Evolutionary conservation across 2,113 vertebrate genomes (phyloP).

Genomic region (Vireo altiloquus): DNA sequence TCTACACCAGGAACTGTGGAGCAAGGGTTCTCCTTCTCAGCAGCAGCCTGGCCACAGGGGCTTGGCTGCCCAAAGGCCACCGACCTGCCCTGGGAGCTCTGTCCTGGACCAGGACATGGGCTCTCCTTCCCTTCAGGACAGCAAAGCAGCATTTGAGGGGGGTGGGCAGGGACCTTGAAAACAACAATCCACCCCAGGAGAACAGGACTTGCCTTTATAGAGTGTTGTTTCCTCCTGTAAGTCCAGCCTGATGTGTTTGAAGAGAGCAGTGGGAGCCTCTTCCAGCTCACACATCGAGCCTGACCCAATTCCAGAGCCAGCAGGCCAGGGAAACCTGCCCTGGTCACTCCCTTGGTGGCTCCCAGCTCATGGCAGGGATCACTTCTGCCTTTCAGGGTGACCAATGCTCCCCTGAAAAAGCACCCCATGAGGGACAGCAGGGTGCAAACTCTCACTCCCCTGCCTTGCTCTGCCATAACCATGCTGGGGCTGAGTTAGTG

Average conservation of each 20-base stretch:
- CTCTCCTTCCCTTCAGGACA: background rate
- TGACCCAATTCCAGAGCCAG: background rate
- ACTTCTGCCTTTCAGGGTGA: background rate
- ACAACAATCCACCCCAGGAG: background rate
- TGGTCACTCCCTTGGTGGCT: accelerated
- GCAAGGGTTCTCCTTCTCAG: background rate
- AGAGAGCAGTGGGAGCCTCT: background rate
- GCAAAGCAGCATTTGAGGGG: background rate
- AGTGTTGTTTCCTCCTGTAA: background rate
- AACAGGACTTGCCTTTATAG: background rate
- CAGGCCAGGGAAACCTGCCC: background rate
- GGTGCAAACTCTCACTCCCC: background rate
- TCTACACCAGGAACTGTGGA: background rate
- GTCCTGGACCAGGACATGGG: background rate
- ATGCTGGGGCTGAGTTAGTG: background rate
- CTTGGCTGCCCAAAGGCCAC: background rate
- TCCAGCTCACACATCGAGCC: accelerated
- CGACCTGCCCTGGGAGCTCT: background rate
- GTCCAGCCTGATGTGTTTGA: background rate
- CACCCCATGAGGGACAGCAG: background rate
- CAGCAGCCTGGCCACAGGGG: background rate
- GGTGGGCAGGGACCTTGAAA: background rate
- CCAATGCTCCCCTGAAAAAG: background rate
- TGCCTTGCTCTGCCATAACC: background rate
- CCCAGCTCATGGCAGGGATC: background rate